phyloP scores from a whole-genome alignment of 2,797 vertebrate species.

The Sebastes minor region DNA sequence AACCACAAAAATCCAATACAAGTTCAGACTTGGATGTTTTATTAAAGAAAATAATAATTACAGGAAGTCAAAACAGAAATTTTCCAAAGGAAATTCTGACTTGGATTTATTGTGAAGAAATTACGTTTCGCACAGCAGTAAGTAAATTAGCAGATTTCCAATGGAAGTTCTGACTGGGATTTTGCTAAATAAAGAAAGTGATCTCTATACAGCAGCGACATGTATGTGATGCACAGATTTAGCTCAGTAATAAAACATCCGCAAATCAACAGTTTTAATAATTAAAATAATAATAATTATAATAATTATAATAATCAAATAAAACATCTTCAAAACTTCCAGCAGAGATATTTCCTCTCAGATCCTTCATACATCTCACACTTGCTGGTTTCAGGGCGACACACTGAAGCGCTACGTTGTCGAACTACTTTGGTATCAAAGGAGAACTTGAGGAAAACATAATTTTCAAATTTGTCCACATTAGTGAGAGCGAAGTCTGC shows the following conservation, averaged over 20 bases:
- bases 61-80: neutral
- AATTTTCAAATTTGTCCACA: constrained; percentile 51
- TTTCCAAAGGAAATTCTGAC: neutral
- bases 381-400: no score
- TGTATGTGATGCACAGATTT: no score
- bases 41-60: neutral
- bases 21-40: neutral
- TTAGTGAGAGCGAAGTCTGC: constrained; percentile 24
- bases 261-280: no score
- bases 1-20: neutral
- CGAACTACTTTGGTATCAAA: constrained; percentile 4
- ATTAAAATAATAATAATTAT: no score
- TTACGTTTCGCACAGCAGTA: no score
- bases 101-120: neutral
- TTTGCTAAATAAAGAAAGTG: neutral
- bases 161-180: neutral
- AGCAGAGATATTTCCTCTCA: no score
- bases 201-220: no score
- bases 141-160: neutral
- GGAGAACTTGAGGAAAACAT: constrained; percentile 19
- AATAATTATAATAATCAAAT: no score
- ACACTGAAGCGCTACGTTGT: neutral
- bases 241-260: no score
- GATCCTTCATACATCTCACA: neutral
- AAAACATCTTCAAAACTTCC: no score